Percentiles rank a stretch among this genome's conserved stretches.
Evolutionary conservation across 1,140 invertebrate genomes (phyloP).

Genomic region (Drosophila nigrodunni): DNA sequence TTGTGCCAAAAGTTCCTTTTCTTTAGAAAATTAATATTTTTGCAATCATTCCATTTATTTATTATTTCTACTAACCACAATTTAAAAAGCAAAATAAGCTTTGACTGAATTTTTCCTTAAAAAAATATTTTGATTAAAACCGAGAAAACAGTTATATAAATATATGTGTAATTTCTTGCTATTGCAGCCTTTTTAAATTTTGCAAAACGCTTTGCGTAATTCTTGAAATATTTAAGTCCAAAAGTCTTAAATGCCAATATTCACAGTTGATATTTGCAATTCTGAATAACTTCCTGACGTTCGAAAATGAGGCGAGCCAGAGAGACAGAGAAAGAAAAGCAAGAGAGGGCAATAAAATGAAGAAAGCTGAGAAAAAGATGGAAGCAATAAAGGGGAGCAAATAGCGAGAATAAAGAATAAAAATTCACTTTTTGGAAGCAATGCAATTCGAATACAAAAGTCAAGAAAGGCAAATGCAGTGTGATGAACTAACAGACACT

Average conservation of each 20-base stretch:
- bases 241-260: background rate
- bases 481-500: background rate
- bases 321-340: background rate
- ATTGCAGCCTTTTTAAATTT: background rate
- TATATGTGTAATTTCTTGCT: background rate
- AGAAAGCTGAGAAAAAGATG: background rate
- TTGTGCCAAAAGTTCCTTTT: background rate
- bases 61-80: no score
- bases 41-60: conserved; percentile 3
- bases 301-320: background rate
- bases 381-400: background rate
- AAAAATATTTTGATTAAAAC: no score
- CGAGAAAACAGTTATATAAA: no score
- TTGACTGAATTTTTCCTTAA: no score
- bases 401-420: background rate
- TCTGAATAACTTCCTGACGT: no score
- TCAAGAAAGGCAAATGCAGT: background rate
- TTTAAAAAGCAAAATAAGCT: no score
- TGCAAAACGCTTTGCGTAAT: background rate
- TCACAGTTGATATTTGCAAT: conserved; percentile 12
- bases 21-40: background rate
- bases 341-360: background rate
- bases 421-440: conserved; percentile 9
- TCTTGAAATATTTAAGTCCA: background rate
- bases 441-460: conserved; percentile 2